A percentile compares a stretch with the other conserved stretches of the same genome.
Evolutionary conservation across 1,140 invertebrate genomes (phyloP).

Genomic region (Cheumatopsyche charites): DNA sequence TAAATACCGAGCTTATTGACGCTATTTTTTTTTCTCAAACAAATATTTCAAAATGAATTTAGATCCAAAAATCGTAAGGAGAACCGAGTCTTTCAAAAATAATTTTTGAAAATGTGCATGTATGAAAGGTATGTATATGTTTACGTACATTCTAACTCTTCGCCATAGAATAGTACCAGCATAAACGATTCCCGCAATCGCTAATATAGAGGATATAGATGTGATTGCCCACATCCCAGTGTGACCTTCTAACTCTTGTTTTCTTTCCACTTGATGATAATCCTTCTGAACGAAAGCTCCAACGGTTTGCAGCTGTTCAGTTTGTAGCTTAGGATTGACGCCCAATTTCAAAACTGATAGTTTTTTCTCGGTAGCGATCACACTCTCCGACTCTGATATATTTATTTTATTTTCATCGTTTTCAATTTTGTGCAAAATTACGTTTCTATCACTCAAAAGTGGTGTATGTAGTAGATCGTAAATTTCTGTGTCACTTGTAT

Average conservation of each 20-base stretch:
- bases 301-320: constrained; percentile 29
- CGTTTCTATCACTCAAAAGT: neutral
- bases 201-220: constrained; percentile 25
- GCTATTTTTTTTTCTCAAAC: no score
- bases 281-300: constrained; percentile 41
- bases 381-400: neutral
- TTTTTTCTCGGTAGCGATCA: neutral
- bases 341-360: neutral
- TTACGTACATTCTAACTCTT: constrained; percentile 39
- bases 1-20: no score
- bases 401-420: constrained; percentile 23
- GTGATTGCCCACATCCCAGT: constrained; percentile 29
- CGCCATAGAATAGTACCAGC: constrained; percentile 33
- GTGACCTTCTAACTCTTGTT: constrained; percentile 2
- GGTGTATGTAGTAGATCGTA: constrained; percentile 37
- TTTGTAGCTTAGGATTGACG: constrained; percentile 36
- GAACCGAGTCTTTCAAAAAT: no score
- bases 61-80: no score
- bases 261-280: neutral
- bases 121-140: no score
- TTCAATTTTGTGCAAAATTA: no score
- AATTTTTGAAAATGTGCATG: no score
- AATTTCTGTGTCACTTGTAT: constrained; percentile 31
- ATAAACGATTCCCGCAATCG: constrained; percentile 27
- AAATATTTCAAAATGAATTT: no score